Conservation (phyloP, 2,888 invertebrate species). For the Scelioninae gen. 2 region DNA sequence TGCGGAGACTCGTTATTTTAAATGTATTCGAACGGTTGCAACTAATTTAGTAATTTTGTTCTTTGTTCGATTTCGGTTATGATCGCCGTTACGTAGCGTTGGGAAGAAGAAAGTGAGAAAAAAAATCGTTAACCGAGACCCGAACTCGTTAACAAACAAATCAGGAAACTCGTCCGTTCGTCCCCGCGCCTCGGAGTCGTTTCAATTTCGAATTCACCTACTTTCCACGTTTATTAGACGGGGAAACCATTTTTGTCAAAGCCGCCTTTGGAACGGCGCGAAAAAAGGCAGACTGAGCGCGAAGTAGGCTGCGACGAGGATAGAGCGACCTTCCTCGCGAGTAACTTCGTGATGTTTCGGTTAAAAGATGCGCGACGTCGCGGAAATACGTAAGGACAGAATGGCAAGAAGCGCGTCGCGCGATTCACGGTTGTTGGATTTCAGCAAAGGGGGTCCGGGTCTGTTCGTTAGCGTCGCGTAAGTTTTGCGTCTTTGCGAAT, state of each 20-base stretch:
- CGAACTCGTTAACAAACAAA: no score
- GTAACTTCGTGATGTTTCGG: constrained; percentile 41
- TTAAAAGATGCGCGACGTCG: constrained; percentile 52
- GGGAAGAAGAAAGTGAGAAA: no score
- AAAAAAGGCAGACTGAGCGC: background rate
- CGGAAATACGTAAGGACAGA: constrained; percentile 47
- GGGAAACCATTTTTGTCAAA: constrained; percentile 4
- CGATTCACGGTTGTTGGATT: constrained; percentile 52
- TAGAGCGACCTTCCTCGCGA: constrained; percentile 23
- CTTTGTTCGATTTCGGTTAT: no score
- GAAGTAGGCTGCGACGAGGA: background rate
- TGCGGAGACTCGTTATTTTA: no score
- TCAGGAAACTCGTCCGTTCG: no score
- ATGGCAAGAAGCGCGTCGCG: constrained; percentile 43
- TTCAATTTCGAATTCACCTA: constrained; percentile 3
- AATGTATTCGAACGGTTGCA: no score
- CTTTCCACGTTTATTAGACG: constrained; percentile 18
- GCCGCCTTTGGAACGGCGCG: constrained; percentile 1
- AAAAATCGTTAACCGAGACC: no score
- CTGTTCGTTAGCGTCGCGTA: constrained; percentile 44
- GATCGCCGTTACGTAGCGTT: no score
- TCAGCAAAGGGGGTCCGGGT: constrained; percentile 45
- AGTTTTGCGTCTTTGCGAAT: constrained; percentile 52
- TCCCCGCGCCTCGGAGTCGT: background rate
- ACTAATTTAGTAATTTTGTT: no score